Conservation (phyloP, 2,113 vertebrate species). For the Theristicus caerulescens region DNA sequence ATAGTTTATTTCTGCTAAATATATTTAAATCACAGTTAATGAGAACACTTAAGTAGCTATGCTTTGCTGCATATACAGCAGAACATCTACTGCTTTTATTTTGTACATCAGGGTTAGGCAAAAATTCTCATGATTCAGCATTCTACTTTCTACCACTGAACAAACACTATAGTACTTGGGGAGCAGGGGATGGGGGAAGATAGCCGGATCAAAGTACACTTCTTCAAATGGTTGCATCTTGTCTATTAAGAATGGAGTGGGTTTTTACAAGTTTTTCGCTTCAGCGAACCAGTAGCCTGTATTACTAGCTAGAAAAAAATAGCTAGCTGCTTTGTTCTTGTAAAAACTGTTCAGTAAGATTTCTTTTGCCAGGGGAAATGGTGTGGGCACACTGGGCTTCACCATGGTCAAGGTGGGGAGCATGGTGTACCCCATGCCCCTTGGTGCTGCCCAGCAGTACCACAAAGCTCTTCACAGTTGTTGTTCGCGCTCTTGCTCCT, state of each 20-base stretch:
- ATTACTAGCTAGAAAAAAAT: no score
- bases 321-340: neutral
- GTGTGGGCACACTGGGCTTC: accelerated
- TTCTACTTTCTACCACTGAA: neutral
- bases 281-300: neutral
- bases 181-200: neutral
- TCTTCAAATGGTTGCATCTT: neutral
- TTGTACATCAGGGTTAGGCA: neutral
- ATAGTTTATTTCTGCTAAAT: neutral
- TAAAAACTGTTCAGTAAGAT: neutral
- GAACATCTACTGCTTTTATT: neutral
- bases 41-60: neutral
- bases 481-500: neutral
- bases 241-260: neutral
- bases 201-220: accelerated
- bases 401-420: accelerated
- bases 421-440: no score
- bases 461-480: neutral
- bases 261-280: neutral
- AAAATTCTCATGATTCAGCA: neutral
- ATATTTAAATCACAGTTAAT: neutral
- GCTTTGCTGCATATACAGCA: neutral
- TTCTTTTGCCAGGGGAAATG: neutral
- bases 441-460: neutral
- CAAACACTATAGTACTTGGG: neutral